Conservation (phyloP, 2,113 vertebrate genomes). For the Cacatua alba region DNA sequence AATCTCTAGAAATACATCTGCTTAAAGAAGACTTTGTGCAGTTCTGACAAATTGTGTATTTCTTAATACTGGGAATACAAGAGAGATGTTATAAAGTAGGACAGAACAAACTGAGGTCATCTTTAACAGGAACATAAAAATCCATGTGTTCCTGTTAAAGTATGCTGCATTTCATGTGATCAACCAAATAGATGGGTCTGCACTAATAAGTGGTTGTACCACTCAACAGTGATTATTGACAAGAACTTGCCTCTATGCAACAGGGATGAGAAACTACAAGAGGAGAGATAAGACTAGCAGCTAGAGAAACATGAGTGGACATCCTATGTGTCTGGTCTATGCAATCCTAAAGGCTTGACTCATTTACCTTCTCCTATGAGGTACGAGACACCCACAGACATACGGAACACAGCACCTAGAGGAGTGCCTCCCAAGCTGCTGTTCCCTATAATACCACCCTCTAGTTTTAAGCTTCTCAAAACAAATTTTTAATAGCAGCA, state of each 20-base stretch:
- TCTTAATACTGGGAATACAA: background rate
- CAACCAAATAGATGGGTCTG: background rate
- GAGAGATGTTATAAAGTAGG: background rate
- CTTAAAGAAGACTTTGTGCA: background rate
- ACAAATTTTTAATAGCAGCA: background rate
- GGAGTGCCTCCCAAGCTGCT: background rate
- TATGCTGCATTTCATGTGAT: accelerated
- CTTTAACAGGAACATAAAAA: background rate
- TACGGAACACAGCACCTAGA: background rate
- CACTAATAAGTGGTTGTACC: background rate
- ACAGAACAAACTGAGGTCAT: background rate
- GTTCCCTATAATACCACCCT: background rate
- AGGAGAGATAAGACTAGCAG: background rate
- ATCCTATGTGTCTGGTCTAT: background rate
- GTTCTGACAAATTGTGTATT: background rate
- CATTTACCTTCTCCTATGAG: background rate
- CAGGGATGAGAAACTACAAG: background rate
- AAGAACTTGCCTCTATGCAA: background rate
- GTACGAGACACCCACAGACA: background rate
- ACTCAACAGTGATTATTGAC: background rate
- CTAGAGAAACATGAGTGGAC: background rate
- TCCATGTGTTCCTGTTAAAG: background rate
- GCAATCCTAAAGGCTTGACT: background rate
- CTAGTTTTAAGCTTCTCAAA: background rate
- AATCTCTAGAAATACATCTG: no score